phyloP scores from a whole-genome alignment of 2,888 invertebrate species.

The Melanargia galathea region DNA sequence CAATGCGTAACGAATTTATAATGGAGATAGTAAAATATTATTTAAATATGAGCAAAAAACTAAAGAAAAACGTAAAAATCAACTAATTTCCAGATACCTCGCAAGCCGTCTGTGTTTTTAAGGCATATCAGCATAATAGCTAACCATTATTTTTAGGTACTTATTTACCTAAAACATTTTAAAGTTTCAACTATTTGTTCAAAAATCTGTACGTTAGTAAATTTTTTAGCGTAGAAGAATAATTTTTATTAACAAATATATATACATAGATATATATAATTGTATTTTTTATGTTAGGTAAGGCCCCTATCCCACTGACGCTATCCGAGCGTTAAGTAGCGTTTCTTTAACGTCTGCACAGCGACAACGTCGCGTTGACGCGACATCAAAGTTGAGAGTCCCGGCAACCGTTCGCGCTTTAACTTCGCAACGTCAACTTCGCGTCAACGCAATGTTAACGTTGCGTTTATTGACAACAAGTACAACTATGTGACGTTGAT shows the following conservation, averaged over 20 bases:
- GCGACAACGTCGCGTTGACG: no score
- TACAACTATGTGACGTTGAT: no score
- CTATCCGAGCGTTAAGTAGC: no score
- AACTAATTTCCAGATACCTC: constrained; percentile 15
- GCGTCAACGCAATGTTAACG: no score
- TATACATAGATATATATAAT: constrained; percentile 52
- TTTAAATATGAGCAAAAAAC: neutral
- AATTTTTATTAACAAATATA: constrained; percentile 71
- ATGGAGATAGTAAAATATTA: neutral
- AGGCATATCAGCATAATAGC: constrained; percentile 64
- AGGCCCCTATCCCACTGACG: no score
- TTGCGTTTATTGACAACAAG: no score
- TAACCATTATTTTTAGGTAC: constrained; percentile 58
- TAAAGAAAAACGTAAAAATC: constrained; percentile 24
- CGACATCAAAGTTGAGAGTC: no score
- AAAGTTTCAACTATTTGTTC: constrained; percentile 60
- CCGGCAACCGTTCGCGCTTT: no score
- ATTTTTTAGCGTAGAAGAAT: constrained; percentile 75
- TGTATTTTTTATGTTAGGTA: constrained; percentile 55
- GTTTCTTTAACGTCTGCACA: no score
- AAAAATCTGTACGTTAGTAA: constrained; percentile 65
- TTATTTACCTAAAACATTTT: constrained; percentile 68
- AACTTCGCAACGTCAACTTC: no score
- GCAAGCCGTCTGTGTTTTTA: constrained; percentile 50
- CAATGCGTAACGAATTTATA: neutral